Conservation (phyloP, 2,888 invertebrate genomes). For the Parnassius smintheus region DNA sequence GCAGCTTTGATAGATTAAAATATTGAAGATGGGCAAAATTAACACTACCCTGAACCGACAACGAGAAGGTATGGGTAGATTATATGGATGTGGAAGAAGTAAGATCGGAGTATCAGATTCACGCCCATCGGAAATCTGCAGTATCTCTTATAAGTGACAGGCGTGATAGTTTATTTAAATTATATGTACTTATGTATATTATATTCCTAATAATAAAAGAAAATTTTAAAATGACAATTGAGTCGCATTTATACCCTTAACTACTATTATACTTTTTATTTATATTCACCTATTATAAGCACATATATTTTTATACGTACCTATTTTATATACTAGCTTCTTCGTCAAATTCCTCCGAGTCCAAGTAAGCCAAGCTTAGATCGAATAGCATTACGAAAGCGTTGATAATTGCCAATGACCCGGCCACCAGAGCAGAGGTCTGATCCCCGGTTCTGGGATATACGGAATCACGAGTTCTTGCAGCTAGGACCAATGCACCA, state of each 20-base stretch:
- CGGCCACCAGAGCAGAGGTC: conserved; percentile 48
- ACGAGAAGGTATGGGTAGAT: too few relatives aligned
- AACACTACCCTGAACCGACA: background rate
- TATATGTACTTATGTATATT: too few relatives aligned
- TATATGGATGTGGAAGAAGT: too few relatives aligned
- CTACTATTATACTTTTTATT: too few relatives aligned
- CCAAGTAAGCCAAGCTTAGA: conserved; percentile 66
- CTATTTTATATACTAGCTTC: conserved; percentile 59
- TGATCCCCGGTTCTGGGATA: conserved; percentile 62
- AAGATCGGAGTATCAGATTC: too few relatives aligned
- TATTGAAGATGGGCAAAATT: background rate
- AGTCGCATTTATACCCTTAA: conserved; percentile 37
- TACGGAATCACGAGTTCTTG: conserved; percentile 43
- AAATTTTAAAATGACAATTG: conserved; percentile 9
- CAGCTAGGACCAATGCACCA: conserved; percentile 57
- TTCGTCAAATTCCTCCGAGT: conserved; percentile 71
- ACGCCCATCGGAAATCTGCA: too few relatives aligned
- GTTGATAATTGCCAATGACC: conserved; percentile 53
- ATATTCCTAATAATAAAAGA: background rate
- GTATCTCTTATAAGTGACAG: too few relatives aligned
- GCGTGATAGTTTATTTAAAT: too few relatives aligned
- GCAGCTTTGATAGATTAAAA: conserved; percentile 6
- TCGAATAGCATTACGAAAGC: conserved; percentile 66
- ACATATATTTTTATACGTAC: conserved; percentile 13
- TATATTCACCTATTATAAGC: background rate